Evolutionary conservation across 2,113 vertebrate genomes (phyloP).

Genomic region (Gambusia affinis): DNA sequence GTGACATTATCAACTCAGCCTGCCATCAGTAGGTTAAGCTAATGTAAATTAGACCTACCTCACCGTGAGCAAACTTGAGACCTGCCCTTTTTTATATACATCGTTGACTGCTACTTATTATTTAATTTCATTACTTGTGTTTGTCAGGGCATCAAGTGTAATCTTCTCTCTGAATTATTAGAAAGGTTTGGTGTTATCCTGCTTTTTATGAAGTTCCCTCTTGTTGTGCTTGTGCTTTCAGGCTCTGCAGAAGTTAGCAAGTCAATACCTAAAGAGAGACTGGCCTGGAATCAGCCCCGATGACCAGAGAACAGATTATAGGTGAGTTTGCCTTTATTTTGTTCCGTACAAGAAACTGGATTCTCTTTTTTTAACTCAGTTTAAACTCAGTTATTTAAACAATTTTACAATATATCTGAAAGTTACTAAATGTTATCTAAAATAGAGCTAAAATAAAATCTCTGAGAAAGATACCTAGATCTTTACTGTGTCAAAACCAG

Average conservation of each 20-base stretch:
- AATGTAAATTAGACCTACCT: not conserved
- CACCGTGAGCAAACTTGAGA: too few species aligned
- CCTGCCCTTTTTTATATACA: too few species aligned
- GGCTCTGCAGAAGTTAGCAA: conserved; percentile 97
- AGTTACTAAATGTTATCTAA: not conserved
- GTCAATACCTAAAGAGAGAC: conserved; percentile 97
- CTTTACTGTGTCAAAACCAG: not conserved
- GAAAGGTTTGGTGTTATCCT: not conserved
- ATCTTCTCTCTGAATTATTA: not conserved
- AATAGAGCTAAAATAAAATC: not conserved
- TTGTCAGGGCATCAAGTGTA: not conserved
- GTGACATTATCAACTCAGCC: not conserved
- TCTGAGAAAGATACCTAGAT: not conserved
- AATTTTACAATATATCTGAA: not conserved
- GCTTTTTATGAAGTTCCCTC: not conserved
- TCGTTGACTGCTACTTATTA: too few species aligned
- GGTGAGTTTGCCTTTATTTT: conserved; percentile 67
- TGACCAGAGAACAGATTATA: conserved; percentile 91
- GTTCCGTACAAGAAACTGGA: not conserved
- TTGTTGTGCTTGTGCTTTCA: conserved; percentile 66
- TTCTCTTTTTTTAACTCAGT: not conserved
- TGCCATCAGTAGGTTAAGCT: not conserved
- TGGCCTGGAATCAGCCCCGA: conserved; percentile 94
- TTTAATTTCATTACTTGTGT: not conserved
- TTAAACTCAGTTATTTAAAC: not conserved